Conservation (phyloP, 2,888 invertebrate species). For the Limnephilus lunatus region DNA sequence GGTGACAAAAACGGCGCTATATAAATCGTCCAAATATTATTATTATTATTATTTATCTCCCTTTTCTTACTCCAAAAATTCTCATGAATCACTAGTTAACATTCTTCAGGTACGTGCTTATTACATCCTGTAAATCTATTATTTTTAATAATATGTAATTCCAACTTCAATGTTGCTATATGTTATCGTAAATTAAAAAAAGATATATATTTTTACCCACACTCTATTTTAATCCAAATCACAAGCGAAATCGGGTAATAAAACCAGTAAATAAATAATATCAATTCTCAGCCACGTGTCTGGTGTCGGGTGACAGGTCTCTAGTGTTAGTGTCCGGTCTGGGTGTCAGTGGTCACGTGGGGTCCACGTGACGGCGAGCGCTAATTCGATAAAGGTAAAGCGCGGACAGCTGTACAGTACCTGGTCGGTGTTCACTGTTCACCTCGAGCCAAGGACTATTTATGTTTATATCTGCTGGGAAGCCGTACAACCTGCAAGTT, state of each 20-base stretch:
- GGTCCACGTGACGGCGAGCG: slow-evolving; percentile 10
- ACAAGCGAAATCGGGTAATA: not conserved
- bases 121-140: too few species aligned
- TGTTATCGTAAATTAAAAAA: too few species aligned
- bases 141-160: too few species aligned
- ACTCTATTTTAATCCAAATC: not conserved
- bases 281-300: not conserved
- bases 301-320: not conserved
- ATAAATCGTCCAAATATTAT: too few species aligned
- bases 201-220: too few species aligned
- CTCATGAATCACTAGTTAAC: too few species aligned
- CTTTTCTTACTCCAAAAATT: too few species aligned
- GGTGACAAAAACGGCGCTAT: too few species aligned
- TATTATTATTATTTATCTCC: too few species aligned
- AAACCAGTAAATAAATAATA: not conserved
- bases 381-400: slow-evolving; percentile 38
- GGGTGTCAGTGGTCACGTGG: slow-evolving; percentile 32
- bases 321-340: slow-evolving; percentile 1
- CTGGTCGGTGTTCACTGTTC: not conserved
- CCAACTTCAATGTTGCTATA: too few species aligned
- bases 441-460: not conserved
- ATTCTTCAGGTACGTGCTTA: too few species aligned
- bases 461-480: not conserved
- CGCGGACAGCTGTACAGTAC: not conserved
- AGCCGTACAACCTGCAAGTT: not conserved